Evolutionary conservation across 2,888 invertebrate species (phyloP).

Genomic region (Pegoplata infirma): DNA sequence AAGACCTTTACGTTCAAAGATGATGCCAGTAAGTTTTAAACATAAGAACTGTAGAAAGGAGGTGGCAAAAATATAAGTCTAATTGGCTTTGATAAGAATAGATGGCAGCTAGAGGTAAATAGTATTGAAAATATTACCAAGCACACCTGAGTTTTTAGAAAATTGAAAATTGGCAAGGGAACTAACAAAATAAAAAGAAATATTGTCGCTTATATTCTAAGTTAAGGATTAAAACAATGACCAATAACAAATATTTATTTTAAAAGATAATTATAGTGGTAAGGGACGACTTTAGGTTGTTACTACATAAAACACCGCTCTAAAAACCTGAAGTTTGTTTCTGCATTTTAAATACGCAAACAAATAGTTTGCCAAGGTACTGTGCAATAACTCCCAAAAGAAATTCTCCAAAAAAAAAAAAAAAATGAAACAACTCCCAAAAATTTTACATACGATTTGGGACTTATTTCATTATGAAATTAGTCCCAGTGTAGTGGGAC

Average conservation of each 20-base stretch:
- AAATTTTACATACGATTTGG: too few species aligned
- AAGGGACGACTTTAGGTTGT: conserved; percentile 5
- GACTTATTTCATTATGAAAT: too few species aligned
- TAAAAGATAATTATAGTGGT: not conserved
- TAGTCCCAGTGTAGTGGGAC: too few species aligned
- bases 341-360: too few species aligned
- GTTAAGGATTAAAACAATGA: conserved; percentile 24
- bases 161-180: not conserved
- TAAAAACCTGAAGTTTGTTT: too few species aligned
- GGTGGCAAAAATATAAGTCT: conserved; percentile 60
- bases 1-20: conserved; percentile 24
- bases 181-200: not conserved
- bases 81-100: conserved; percentile 59
- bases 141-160: conserved; percentile 42
- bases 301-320: too few species aligned
- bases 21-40: conserved; percentile 5
- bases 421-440: too few species aligned
- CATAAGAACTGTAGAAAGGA: conserved; percentile 42
- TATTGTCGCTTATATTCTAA: conserved; percentile 17
- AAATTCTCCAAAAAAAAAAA: too few species aligned
- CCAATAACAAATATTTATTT: conserved; percentile 31
- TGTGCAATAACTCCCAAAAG: too few species aligned
- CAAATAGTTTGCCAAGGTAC: too few species aligned
- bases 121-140: not conserved
- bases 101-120: conserved; percentile 16